Evolutionary conservation across 2,888 invertebrate species (phyloP).

Genomic region (Neoitamus cyanurus): DNA sequence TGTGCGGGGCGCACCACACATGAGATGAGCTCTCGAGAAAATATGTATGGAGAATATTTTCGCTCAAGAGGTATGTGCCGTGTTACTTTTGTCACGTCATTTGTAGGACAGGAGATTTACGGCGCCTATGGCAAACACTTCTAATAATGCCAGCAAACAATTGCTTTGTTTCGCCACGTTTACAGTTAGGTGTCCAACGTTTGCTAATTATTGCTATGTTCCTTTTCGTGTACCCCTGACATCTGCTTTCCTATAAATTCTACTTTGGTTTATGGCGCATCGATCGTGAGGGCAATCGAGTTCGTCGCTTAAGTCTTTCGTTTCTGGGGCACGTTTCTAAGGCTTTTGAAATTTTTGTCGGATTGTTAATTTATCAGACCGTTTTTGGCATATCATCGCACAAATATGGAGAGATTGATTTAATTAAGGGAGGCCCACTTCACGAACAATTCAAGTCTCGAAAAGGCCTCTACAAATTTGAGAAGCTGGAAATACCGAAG

Average conservation of each 20-base stretch:
- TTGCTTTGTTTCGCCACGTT: background rate
- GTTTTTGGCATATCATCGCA: background rate
- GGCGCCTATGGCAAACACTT: background rate
- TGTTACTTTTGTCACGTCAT: constrained; percentile 41
- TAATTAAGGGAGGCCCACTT: background rate
- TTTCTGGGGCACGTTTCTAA: background rate
- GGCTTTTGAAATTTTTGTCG: background rate
- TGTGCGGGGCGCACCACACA: background rate
- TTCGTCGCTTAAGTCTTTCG: background rate
- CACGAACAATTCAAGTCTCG: background rate
- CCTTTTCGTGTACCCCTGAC: background rate
- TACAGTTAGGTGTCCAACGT: background rate
- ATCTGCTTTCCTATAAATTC: constrained; percentile 5
- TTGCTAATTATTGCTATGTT: background rate
- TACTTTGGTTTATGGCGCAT: background rate
- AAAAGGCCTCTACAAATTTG: no score
- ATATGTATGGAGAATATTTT: background rate
- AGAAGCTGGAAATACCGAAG: no score
- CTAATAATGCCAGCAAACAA: background rate
- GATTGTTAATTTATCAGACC: background rate
- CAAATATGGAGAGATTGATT: background rate
- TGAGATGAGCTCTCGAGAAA: background rate
- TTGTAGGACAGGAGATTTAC: constrained; percentile 25
- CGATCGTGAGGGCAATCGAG: background rate
- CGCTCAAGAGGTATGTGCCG: background rate